Percentiles rank a stretch among this genome's conserved stretches.
Evolutionary conservation across 1,140 invertebrate genomes (phyloP).

Genomic region (Tetramorium alpestre): DNA sequence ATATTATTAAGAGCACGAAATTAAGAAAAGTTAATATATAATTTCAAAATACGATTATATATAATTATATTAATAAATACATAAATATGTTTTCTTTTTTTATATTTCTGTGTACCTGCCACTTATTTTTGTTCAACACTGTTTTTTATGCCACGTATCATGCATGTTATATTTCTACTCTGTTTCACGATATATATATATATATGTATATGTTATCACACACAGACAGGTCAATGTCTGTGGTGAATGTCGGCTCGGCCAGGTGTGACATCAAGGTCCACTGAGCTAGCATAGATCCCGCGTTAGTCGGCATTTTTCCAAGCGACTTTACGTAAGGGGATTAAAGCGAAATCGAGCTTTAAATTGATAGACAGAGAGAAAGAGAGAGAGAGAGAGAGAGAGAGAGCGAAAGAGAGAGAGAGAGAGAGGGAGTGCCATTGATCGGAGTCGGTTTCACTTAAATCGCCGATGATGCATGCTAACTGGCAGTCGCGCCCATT

Average conservation of each 20-base stretch:
- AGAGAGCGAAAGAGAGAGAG: not conserved
- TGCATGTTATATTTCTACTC: not conserved
- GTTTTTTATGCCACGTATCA: not conserved
- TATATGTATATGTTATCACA: not conserved
- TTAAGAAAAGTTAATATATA: not conserved
- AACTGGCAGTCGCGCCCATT: conserved; percentile 57
- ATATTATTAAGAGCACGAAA: not conserved
- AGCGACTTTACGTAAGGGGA: conserved; percentile 56
- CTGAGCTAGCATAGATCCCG: conserved; percentile 50
- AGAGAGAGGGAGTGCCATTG: conserved; percentile 16
- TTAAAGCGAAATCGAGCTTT: conserved; percentile 61
- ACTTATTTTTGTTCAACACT: not conserved
- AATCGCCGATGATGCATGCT: conserved; percentile 61
- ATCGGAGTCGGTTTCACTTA: conserved; percentile 59
- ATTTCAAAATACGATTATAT: not conserved
- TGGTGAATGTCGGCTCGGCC: conserved; percentile 48
- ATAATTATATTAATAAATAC: not conserved
- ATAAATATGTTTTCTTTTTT: not conserved
- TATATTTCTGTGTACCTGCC: not conserved
- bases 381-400: not conserved
- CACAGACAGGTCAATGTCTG: conserved; percentile 19
- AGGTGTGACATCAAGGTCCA: conserved; percentile 56
- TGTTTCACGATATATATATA: not conserved
- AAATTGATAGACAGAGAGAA: conserved; percentile 39
- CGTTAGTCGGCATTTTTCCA: conserved; percentile 59